These are phyloP conservation scores for Episyrphus balteatus DNA, from an alignment of 1,140 invertebrate species.

Conservation along the genomic window DNA sequence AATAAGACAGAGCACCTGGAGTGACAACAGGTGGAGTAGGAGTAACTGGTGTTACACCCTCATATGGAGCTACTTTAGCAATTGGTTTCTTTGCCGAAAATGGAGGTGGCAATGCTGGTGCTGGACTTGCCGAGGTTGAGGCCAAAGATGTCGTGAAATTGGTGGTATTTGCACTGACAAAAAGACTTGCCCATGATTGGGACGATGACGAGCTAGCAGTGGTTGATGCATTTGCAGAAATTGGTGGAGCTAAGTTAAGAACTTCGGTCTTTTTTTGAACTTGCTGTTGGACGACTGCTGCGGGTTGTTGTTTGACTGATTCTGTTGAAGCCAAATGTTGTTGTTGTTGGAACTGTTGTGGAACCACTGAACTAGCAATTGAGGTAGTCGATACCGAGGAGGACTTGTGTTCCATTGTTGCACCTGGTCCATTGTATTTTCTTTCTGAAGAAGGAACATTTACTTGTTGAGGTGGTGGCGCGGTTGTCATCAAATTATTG, in stretches of 20 bases:
- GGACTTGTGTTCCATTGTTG: constrained; percentile 1
- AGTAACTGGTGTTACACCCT: constrained; percentile 31
- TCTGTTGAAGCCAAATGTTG: constrained; percentile 11
- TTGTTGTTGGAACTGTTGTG: constrained; percentile 27
- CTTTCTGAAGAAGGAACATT: constrained; percentile 18
- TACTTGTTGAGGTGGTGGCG: constrained; percentile 15
- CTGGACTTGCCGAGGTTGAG: too few relatives aligned
- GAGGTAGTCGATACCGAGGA: constrained; percentile 24
- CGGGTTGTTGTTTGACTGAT: neutral
- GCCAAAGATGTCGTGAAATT: neutral
- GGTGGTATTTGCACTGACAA: neutral
- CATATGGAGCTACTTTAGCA: constrained; percentile 46
- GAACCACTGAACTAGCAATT: constrained; percentile 28
- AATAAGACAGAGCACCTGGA: constrained; percentile 32
- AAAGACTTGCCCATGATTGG: constrained; percentile 6
- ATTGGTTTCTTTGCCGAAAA: constrained; percentile 40
- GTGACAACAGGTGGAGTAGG: constrained; percentile 23
- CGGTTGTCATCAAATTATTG: constrained; percentile 7
- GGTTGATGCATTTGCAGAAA: constrained; percentile 3
- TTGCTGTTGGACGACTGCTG: neutral
- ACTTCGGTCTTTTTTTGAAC: neutral
- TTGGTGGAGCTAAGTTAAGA: constrained; percentile 9
- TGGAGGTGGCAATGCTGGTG: neutral
- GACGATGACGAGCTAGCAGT: neutral
- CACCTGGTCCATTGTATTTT: constrained; percentile 1